Base-by-base conservation (phyloP, 2,113 vertebrate species). In the Sebastes schlegelii region DNA sequence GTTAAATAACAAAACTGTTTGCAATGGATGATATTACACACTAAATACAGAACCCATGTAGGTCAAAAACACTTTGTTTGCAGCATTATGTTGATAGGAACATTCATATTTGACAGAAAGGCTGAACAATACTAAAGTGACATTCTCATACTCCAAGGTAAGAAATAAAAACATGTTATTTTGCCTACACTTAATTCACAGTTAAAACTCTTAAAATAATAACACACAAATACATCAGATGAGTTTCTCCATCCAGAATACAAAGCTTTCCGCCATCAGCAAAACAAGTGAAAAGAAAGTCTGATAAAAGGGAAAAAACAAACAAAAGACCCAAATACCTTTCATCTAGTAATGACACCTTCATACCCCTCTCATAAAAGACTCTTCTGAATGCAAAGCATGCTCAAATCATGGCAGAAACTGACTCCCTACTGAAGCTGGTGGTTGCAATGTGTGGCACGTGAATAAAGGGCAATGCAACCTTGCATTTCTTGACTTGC, bases 81-180 rank as follows among this genome's bases (percentile, higher is more conserved):
- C 88, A 92, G 92, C 92, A 93, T 88, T 82, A 77, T 16, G 75
- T 77, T 90, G 51, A 90, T 75, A 83, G 83, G 84, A 86, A 94
- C 93, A 94, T 94, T 94, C 94, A 93, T 91, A 84, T 91, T 81
- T 86, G 73, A 92, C 87, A 85, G 79, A 86, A 89, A 91, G 88
- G 84, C 90, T 86, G 71, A 90, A 83, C 83, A 93, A 92, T 83
- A 93, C 91, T 93, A 92, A 93, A 94, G 91, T 93, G 92, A 94
- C 88, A 89, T 90, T 92, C 86, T 90, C 87, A 92, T 88, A 92
- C 88, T 19, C 75, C 57, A 19, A 66, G 60, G 88, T 89, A 94
- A 92, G 90, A 92, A 81, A 75, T 68, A 79, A 91, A 80, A 87
- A 69, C 69, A 42, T 72, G 45, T 26, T 72, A 79, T 77, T 87